Evolutionary conservation across 1,140 invertebrate species (phyloP), one percentile per base, ranked within the genome.

Genomic region (Atta colombica): DNA sequence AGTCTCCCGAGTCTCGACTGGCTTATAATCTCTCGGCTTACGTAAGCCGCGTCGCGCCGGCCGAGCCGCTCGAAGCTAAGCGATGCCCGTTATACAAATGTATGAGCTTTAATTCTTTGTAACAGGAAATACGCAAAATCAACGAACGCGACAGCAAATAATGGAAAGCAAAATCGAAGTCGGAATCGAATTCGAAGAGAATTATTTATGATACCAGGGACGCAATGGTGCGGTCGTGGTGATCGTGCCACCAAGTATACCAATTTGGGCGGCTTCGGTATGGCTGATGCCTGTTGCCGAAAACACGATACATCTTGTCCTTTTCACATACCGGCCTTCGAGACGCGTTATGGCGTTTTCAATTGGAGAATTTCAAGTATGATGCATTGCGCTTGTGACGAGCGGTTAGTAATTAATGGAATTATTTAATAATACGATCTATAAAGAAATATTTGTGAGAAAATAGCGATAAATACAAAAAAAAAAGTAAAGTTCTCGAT

Each of bases 201-300:
- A 87, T 89, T 97, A 55, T 95, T 98, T 51, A 95, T 97, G 63
- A 96, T 98, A 61, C 98, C 98, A 0, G 98, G 98, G 0, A 99
- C 98, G 1, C 97, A 98, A 91, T 98, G 98, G 98, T 99, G 98
- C 94, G 98, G 98, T 3, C 97, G 97, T 86, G 98, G 98, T 10
- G 97, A 97, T 92, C 96, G 96, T 0, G 98, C 98, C 1, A 96
- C 96, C 14, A 96, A 97, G 88, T 98, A 97, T 92, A 96, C 97
- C 2, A 96, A 98, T 90, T 95, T 99, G 6, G 98, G 98, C 1
- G 97, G 97, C 25, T 97, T 98, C 92, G 96, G 96, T 1, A 96
- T 96, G 7, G 97, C 98, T 0, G 98, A 99, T 92, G 96, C 96
- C 63, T 99, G 98, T 94, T 99, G 98, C 94, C 94, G 98, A 6